Evolutionary conservation across 1,140 invertebrate species (phyloP).

Genomic region (Agrypnia vestita): DNA sequence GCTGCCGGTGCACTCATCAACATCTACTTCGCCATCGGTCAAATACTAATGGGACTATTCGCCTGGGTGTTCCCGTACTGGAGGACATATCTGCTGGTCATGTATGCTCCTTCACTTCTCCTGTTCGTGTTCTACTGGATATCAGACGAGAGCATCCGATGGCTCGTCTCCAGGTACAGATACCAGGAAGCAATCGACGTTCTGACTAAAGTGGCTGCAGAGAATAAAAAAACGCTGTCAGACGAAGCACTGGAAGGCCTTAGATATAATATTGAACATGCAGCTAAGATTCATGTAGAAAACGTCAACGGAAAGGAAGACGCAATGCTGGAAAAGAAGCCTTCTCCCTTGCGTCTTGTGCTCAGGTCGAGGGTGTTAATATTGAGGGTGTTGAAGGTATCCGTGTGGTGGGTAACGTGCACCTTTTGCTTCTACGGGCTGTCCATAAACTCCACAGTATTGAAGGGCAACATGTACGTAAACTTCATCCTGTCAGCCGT

Average conservation of each 20-base stretch:
- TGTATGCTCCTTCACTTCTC: conserved; percentile 73
- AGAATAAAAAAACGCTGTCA: conserved; percentile 77
- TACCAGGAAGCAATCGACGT: conserved; percentile 77
- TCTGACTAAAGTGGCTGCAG: conserved; percentile 76
- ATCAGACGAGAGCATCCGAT: conserved; percentile 74
- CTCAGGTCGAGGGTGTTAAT: conserved; percentile 72
- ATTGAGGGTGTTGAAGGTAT: conserved; percentile 75
- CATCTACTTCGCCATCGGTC: conserved; percentile 75
- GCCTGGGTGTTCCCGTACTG: conserved; percentile 77
- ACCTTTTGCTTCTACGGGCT: conserved; percentile 88
- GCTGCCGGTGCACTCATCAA: conserved; percentile 70
- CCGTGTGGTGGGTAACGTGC: conserved; percentile 82
- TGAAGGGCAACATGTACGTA: conserved; percentile 81
- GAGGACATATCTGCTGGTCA: conserved; percentile 73
- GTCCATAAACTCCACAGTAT: conserved; percentile 83
- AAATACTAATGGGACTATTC: conserved; percentile 72
- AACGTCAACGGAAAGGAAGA: conserved; percentile 33
- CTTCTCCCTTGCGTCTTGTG: conserved; percentile 66
- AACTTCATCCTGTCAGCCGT: conserved; percentile 82
- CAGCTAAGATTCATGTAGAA: conserved; percentile 26
- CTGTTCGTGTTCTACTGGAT: conserved; percentile 68
- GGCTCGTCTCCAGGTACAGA: conserved; percentile 79
- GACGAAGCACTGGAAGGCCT: conserved; percentile 73
- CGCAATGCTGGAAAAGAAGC: conserved; percentile 44
- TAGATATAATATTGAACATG: conserved; percentile 58